A percentile compares a stretch with the other conserved stretches of the same genome.
Conservation (phyloP, 2,113 vertebrate species). For the Vulpes ferrilata region DNA sequence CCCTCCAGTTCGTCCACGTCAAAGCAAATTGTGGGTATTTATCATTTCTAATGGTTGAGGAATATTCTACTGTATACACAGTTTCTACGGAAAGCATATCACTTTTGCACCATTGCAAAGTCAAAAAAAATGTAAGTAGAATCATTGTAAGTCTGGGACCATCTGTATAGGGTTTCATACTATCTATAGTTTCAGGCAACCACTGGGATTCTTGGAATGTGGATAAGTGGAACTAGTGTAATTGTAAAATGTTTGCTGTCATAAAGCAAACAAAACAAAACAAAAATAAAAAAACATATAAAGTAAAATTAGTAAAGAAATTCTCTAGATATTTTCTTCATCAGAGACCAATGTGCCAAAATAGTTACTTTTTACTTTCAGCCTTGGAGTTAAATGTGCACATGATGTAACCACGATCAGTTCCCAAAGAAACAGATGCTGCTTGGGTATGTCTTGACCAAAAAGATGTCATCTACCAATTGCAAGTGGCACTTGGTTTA, state of each 20-base stretch:
- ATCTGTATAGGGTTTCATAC: neutral
- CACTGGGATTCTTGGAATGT: neutral
- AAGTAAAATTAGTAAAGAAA: neutral
- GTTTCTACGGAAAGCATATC: neutral
- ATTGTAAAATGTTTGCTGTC: neutral
- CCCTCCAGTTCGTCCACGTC: too few species aligned
- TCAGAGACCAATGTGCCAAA: neutral
- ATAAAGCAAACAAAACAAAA: neutral
- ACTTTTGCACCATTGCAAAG: neutral
- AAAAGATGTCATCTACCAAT: neutral
- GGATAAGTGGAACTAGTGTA: neutral
- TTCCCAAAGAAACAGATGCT: neutral
- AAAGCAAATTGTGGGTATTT: too few species aligned
- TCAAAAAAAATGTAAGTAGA: neutral
- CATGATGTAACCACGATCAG: neutral
- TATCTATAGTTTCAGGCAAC: neutral
- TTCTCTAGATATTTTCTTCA: neutral
- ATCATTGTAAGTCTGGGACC: neutral
- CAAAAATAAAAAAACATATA: neutral
- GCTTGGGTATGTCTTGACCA: neutral
- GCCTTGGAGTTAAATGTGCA: neutral
- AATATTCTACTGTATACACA: too few species aligned
- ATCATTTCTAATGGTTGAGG: too few species aligned
- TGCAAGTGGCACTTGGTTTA: neutral
- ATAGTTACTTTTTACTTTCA: neutral